A percentile compares a stretch with the other conserved stretches of the same genome.
Evolutionary conservation across 2,113 vertebrate genomes (phyloP).

Genomic region (Hucho hucho): DNA sequence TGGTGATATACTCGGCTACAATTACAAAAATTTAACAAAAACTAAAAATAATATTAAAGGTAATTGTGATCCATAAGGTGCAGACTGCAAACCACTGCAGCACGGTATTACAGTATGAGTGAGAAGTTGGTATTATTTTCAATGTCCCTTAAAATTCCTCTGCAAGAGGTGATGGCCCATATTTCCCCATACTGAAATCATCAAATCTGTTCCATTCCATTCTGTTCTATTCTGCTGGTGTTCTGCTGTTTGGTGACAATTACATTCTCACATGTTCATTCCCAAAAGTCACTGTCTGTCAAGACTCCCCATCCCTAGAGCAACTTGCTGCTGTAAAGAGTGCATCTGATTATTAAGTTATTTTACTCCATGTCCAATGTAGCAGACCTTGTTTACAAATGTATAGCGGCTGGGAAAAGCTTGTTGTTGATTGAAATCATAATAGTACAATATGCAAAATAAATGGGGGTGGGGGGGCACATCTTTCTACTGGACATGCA

Average conservation of each 20-base stretch:
- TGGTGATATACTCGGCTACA: slow-evolving; percentile 94
- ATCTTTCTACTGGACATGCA: slow-evolving; percentile 23
- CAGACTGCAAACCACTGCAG: slow-evolving; percentile 87
- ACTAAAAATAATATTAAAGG: slow-evolving; percentile 73
- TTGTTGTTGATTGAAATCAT: slow-evolving; percentile 13
- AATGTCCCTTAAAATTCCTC: slow-evolving; percentile 78
- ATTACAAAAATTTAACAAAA: slow-evolving; percentile 74
- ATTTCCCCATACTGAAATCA: slow-evolving; percentile 73
- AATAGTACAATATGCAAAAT: neutral
- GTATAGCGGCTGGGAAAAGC: slow-evolving; percentile 24
- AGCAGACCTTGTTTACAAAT: slow-evolving; percentile 24
- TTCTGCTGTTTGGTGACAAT: slow-evolving; percentile 69
- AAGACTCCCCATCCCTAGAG: slow-evolving; percentile 32
- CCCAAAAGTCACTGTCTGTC: slow-evolving; percentile 31
- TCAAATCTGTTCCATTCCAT: slow-evolving; percentile 57
- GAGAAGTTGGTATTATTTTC: slow-evolving; percentile 62
- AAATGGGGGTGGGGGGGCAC: neutral
- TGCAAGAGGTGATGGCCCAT: slow-evolving; percentile 80
- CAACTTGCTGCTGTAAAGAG: slow-evolving; percentile 68
- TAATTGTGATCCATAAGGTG: slow-evolving; percentile 91
- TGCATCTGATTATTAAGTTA: slow-evolving; percentile 49
- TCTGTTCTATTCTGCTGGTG: slow-evolving; percentile 74
- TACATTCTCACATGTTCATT: slow-evolving; percentile 62
- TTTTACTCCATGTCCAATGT: neutral
- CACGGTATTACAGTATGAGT: slow-evolving; percentile 82